Evolutionary conservation across 2,888 invertebrate species (phyloP).

Genomic region (Pegoplata infirma): DNA sequence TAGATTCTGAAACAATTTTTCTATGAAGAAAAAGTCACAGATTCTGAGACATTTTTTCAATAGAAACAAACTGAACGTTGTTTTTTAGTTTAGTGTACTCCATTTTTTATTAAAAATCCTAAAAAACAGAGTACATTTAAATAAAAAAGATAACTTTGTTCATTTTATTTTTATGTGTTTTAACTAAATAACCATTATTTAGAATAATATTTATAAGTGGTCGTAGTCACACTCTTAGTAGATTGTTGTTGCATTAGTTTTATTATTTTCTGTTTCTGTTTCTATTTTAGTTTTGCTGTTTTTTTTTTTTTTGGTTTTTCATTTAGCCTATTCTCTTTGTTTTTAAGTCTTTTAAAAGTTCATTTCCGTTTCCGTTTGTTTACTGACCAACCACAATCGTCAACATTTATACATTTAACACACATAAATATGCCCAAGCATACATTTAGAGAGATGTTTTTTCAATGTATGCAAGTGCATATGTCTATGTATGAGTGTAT

Average conservation of each 20-base stretch:
- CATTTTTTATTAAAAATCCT: no score
- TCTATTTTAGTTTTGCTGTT: conserved; percentile 2
- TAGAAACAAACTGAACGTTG: no score
- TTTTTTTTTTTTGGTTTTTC: background rate
- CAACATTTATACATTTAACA: conserved; percentile 31
- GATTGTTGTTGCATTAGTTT: conserved; percentile 38
- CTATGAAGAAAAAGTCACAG: no score
- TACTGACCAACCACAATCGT: conserved; percentile 53
- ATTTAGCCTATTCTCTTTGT: conserved; percentile 42
- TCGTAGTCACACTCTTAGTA: background rate
- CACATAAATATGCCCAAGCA: background rate
- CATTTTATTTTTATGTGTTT: background rate
- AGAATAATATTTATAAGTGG: background rate
- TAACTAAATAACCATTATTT: conserved; percentile 15
- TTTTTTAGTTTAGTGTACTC: no score
- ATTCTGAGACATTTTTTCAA: no score
- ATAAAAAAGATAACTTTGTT: background rate
- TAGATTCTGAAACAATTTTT: no score
- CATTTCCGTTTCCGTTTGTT: conserved; percentile 61
- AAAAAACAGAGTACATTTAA: no score
- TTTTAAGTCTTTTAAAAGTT: conserved; percentile 55
- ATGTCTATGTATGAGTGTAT: background rate
- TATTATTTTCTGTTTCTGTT: conserved; percentile 24
- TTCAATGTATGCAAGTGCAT: background rate
- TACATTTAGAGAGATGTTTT: background rate